A percentile compares a stretch with the other conserved stretches of the same genome.
phyloP scores from a whole-genome alignment of 2,113 vertebrate species.

The Ardeotis arabs region DNA sequence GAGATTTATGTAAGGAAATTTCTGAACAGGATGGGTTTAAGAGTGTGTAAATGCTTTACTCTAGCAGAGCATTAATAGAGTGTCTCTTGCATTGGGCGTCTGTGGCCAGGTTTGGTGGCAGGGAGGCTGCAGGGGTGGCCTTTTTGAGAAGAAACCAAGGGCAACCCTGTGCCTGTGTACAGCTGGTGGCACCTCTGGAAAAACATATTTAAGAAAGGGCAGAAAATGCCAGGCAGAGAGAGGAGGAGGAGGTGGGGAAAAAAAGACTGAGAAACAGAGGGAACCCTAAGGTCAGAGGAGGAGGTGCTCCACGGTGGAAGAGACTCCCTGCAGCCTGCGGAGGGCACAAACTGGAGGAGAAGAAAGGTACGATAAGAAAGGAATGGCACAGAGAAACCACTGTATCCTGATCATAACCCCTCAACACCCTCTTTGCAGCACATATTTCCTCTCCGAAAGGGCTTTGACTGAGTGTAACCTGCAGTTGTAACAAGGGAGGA shows the following conservation, averaged over 20 bases:
- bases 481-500: background rate
- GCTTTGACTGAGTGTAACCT: background rate
- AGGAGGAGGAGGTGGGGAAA: too few relatives aligned
- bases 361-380: background rate
- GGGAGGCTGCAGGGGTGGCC: background rate
- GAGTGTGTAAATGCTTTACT: background rate
- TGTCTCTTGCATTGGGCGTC: background rate
- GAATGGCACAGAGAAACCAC: background rate
- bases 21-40: background rate
- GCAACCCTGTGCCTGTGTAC: background rate
- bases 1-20: background rate
- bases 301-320: background rate
- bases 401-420: fast-evolving
- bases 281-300: background rate
- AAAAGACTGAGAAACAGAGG: background rate
- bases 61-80: background rate
- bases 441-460: background rate
- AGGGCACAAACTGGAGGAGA: background rate
- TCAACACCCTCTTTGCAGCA: background rate
- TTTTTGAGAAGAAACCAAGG: background rate
- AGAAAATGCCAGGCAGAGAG: background rate
- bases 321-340: background rate
- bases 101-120: background rate
- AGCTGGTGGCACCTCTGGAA: background rate
- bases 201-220: background rate